These are phyloP conservation scores for Abrostola tripartita DNA, from an alignment of 2,888 invertebrate genomes.

Conservation along the genomic window DNA sequence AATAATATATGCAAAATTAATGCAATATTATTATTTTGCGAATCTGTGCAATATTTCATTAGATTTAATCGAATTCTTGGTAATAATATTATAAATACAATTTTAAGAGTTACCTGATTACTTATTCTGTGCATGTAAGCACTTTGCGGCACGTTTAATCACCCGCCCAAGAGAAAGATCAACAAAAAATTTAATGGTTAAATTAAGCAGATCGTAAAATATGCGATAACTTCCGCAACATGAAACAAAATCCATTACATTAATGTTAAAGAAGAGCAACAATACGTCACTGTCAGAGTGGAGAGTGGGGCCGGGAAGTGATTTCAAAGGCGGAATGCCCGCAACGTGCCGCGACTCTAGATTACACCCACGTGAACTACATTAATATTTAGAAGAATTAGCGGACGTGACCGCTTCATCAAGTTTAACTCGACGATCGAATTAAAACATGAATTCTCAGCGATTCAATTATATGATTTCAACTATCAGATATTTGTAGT, in stretches of 20 bases:
- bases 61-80: not conserved
- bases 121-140: constrained; percentile 25
- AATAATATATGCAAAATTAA: constrained; percentile 2
- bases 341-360: constrained; percentile 80
- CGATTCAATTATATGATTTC: not conserved
- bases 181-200: constrained; percentile 65
- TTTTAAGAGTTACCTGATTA: constrained; percentile 18
- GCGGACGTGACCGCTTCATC: constrained; percentile 73
- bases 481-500: no score
- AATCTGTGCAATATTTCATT: no score
- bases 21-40: constrained; percentile 9
- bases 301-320: constrained; percentile 82
- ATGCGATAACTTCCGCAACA: constrained; percentile 81
- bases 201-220: constrained; percentile 74
- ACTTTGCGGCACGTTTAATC: constrained; percentile 32
- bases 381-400: constrained; percentile 83
- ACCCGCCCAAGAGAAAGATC: constrained; percentile 36
- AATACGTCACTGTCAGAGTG: constrained; percentile 85
- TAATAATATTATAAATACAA: constrained; percentile 2
- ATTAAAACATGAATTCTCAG: constrained; percentile 51
- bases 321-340: constrained; percentile 84
- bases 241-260: constrained; percentile 86
- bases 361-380: constrained; percentile 75
- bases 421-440: constrained; percentile 58
- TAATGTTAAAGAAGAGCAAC: constrained; percentile 85